phyloP scores from a whole-genome alignment of 2,888 invertebrate species.

The Lucinisca nassula region DNA sequence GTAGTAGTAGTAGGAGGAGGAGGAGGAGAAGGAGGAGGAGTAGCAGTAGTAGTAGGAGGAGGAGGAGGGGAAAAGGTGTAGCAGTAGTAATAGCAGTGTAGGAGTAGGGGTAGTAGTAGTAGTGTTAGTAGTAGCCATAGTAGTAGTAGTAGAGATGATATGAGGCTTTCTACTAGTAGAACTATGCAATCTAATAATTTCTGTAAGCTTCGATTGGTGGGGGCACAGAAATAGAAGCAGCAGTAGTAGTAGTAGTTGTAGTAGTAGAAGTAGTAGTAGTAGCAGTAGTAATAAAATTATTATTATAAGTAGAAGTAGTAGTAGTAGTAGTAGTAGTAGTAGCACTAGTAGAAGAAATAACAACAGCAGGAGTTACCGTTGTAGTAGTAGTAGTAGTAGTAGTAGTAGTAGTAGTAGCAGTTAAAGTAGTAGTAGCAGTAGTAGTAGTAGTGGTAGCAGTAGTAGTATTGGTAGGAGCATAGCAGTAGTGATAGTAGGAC shows the following conservation, averaged over 20 bases:
- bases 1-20: not conserved
- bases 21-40: slow-evolving; percentile 14
- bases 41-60: slow-evolving; percentile 21
- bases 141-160: not conserved
- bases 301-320: slow-evolving; percentile 2
- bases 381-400: not conserved
- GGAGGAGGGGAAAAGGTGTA: not conserved
- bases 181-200: too few relatives aligned
- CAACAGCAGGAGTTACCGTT: not conserved
- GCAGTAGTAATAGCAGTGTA: not conserved
- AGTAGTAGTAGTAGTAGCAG: not conserved
- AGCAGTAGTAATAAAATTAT: slow-evolving; percentile 33
- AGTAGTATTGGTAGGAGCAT: not conserved
- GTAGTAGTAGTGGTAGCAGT: slow-evolving; percentile 23
- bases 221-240: too few relatives aligned
- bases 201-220: too few relatives aligned
- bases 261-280: slow-evolving; percentile 47
- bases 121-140: not conserved
- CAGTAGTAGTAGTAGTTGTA: slow-evolving; percentile 37
- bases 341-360: slow-evolving; percentile 5
- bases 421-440: slow-evolving; percentile 13
- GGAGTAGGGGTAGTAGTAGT: not conserved
- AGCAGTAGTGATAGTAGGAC: not conserved
- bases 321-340: slow-evolving; percentile 15
- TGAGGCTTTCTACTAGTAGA: too few relatives aligned